Evolutionary conservation across 2,888 invertebrate species (phyloP).

Genomic region (Tubulanus polymorphus): DNA sequence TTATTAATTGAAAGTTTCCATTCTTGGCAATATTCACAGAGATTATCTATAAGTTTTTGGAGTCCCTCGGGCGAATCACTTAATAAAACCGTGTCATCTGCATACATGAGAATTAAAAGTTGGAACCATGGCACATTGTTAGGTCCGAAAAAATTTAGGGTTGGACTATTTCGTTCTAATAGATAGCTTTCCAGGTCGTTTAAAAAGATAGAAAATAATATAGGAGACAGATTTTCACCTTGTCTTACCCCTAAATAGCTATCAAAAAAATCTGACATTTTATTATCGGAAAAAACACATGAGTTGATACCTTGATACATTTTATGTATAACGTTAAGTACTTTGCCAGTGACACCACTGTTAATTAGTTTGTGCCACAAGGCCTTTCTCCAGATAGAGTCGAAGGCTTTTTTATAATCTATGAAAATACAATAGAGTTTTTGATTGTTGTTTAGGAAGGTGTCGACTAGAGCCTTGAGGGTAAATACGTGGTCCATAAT

Average conservation of each 20-base stretch:
- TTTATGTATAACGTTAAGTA: conserved; percentile 1
- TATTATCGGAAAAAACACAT: conserved; percentile 8
- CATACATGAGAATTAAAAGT: background rate
- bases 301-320: conserved; percentile 5
- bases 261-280: conserved; percentile 12
- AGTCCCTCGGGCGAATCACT: background rate
- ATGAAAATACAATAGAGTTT: conserved; percentile 16
- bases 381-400: conserved; percentile 13
- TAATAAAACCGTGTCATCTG: background rate
- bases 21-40: background rate
- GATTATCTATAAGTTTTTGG: background rate
- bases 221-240: conserved; percentile 1
- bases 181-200: background rate
- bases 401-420: conserved; percentile 16
- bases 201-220: background rate
- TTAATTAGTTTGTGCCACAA: conserved; percentile 16
- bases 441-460: conserved; percentile 6
- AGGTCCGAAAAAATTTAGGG: background rate
- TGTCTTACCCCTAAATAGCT: background rate
- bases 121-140: too few species aligned
- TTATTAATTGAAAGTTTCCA: background rate
- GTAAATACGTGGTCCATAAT: conserved; percentile 21
- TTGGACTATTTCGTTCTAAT: background rate
- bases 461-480: conserved; percentile 11
- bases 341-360: conserved; percentile 1